Evolutionary conservation across 2,797 vertebrate genomes (phyloP), one percentile per base, ranked within the genome.

Genomic region (Sphaeramia orbicularis): DNA sequence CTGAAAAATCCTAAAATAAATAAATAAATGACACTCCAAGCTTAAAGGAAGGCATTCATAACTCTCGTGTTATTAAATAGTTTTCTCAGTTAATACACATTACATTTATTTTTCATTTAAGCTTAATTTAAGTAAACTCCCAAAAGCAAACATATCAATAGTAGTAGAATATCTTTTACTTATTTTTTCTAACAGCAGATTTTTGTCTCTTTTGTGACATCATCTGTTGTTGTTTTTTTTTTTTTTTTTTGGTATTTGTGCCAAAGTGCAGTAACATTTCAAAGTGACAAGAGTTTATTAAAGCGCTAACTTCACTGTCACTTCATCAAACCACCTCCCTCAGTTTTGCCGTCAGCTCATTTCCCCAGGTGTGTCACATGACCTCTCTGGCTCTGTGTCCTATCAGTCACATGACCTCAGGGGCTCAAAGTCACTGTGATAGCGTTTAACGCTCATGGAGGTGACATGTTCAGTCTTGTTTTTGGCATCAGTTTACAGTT

Each of bases 401-500:
- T 14, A 32, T 16, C 12, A 4, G 2, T 47, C 35, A n/a, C 47
- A 0, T 40, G 59, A 76, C 44, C 48, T 71, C 21, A 16, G 4
- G 43, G 19, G 44, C 71, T 73, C 19, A 5, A 18, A 35, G 58
- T 13, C 57, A 41, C 57, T 35, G 50, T 19, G 58, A 55, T 43
- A 53, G 54, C 48, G 3, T 18, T 24, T 27, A 35, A 4, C 12
- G 7, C 49, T 35, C 4, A 5, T 27, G 32, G 19, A 24, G 47
- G 50, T 12, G 7, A 21, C 74, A 2, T 79, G 91, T 64, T 81
- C 49, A 0, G 78, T 67, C 88, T 77, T 81, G 89, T 52, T 43
- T 77, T 52, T 72, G 84, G 62, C 70, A 54, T 85, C 65, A 54
- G 57, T 84, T 88, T 85, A 68, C 81, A 70, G 11, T 66, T 38